Base-by-base conservation (phyloP, 1,140 invertebrate genomes). In the Eupristina koningsbergeri region DNA sequence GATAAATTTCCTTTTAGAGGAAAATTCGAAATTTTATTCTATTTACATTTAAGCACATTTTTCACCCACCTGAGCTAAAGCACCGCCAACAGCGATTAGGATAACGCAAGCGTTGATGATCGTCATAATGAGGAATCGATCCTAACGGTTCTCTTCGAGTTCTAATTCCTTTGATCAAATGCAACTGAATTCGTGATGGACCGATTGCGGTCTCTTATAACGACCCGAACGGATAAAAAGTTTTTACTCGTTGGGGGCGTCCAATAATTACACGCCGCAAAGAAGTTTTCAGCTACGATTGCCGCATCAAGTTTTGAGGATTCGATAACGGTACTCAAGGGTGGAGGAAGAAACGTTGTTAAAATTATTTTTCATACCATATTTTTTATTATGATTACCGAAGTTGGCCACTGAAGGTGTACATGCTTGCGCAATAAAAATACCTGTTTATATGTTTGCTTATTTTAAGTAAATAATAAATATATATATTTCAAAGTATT, bases 21-120 rank as follows among this genome's bases (percentile, higher is more conserved):
- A n/a, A n/a, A n/a, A n/a, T n/a, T n/a, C n/a, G n/a, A n/a, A n/a
- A n/a, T n/a, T n/a, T n/a, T n/a, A n/a, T n/a, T n/a, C n/a, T n/a
- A n/a, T 45, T 7, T 45, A 45, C 11, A 45, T 45, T 7, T 45
- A 45, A 11, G 11, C 41, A 45, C 15, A 22, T 71, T 41, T 71
- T 19, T 41, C 17, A 41, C 41, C 50, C 17, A 64, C 36, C 76
- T 64, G 76, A 29, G 76, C 31, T 36, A 63, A 78, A 29, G 53
- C 58, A 45, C 36, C 58, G 13, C 58, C 58, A 31, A 63, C 76
- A 15, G 39, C 39, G 26, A 78, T 58, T 26, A 78, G 76, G 26
- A 78, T 63, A 63, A 78, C 58, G 76, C 76, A 63, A 78, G 61
- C 58, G 58, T 31, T 78, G 53, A 78, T 78, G n/a, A 78, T 63